Conservation (phyloP, 1,140 invertebrate species). For the Hesperophylax magnus region DNA sequence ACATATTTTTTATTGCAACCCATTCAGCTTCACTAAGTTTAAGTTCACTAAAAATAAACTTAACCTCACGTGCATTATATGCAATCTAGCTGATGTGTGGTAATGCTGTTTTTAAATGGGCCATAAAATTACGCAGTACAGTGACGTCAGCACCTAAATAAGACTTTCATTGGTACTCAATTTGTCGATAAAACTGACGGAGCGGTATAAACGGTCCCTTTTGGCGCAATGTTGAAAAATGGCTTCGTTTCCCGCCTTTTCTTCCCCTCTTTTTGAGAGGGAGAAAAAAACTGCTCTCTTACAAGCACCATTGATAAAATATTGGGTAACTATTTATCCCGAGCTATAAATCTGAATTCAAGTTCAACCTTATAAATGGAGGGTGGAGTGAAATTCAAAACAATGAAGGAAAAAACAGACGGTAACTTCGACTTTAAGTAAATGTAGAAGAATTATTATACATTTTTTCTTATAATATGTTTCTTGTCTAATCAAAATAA, state of each 20-base stretch:
- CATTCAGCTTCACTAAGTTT: too few species aligned
- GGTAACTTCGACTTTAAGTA: not conserved
- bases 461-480: too few species aligned
- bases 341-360: slow-evolving; percentile 57
- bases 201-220: slow-evolving; percentile 18
- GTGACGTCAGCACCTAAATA: not conserved
- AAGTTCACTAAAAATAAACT: not conserved
- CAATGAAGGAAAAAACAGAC: not conserved
- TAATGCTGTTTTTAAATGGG: not conserved
- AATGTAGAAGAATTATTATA: too few species aligned
- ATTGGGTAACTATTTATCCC: slow-evolving; percentile 57
- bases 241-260: slow-evolving; percentile 39
- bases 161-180: slow-evolving; percentile 33
- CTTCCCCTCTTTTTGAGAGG: not conserved
- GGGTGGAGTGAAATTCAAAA: slow-evolving; percentile 4
- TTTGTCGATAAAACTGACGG: slow-evolving; percentile 29
- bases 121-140: slow-evolving; percentile 15
- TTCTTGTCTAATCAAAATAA: too few species aligned
- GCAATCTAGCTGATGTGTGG: not conserved
- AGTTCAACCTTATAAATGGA: slow-evolving; percentile 54
- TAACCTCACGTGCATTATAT: not conserved
- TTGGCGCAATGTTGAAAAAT: slow-evolving; percentile 50
- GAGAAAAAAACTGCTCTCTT: slow-evolving; percentile 51
- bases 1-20: too few species aligned
- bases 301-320: slow-evolving; percentile 58